Evolutionary conservation across 2,797 vertebrate species (phyloP).

Genomic region (Perodicticus potto): DNA sequence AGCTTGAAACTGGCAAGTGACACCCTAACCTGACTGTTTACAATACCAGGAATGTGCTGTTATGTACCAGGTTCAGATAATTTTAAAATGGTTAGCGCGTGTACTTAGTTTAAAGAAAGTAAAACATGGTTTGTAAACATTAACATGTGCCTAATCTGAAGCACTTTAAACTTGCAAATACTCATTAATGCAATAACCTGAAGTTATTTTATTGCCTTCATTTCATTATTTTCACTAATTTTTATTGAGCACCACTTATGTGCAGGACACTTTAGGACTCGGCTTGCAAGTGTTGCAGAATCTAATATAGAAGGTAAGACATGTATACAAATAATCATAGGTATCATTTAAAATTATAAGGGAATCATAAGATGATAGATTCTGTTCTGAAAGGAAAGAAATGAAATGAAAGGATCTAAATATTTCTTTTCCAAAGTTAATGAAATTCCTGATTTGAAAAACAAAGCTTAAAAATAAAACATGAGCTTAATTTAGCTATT

Average conservation of each 20-base stretch:
- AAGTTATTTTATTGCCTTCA: neutral
- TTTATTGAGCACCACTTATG: neutral
- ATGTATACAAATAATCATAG: neutral
- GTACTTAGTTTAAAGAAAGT: neutral
- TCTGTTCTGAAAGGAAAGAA: neutral
- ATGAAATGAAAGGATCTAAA: neutral
- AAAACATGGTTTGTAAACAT: slow-evolving; percentile 35
- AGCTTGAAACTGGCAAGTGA: slow-evolving; percentile 63
- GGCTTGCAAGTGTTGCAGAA: neutral
- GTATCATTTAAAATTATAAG: neutral
- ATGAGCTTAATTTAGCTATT: neutral
- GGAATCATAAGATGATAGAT: neutral
- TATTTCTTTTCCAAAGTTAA: slow-evolving; percentile 3
- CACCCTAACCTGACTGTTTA: slow-evolving; percentile 65
- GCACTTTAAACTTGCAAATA: neutral
- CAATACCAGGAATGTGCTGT: slow-evolving; percentile 35
- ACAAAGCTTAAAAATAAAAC: neutral
- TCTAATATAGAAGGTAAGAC: neutral
- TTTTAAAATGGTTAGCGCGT: slow-evolving; percentile 49
- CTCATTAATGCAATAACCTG: neutral
- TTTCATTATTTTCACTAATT: neutral
- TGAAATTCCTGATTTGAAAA: neutral
- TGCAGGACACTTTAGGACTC: neutral
- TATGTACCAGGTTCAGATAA: slow-evolving; percentile 55
- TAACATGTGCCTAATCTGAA: neutral